A percentile compares a stretch with the other conserved stretches of the same genome.
These are phyloP conservation scores for Apis mellifera DNA, from an alignment of 1,140 invertebrate genomes.

Conservation along the genomic window Amel_HAv3.1 CM009940.2:9929001-9929500, in stretches of 20 bases:
- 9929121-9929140: neutral
- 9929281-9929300: slow-evolving; percentile 1
- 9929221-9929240: slow-evolving; percentile 16
- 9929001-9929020: slow-evolving; percentile 30
- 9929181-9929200: neutral
- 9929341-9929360: neutral
- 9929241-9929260: neutral
- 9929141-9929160: neutral
- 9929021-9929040: neutral
- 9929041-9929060: slow-evolving; percentile 2
- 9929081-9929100: slow-evolving; percentile 24
- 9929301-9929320: neutral
- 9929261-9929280: slow-evolving; percentile 42
- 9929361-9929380: neutral
- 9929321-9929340: neutral
- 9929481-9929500: slow-evolving; percentile 19
- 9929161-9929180: neutral
- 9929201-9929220: neutral
- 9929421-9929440: slow-evolving; percentile 16
- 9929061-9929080: slow-evolving; percentile 10
- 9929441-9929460: slow-evolving; percentile 47
- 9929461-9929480: slow-evolving; percentile 29
- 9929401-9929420: neutral
- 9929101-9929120: neutral
- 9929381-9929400: neutral